Evolutionary conservation across 2,113 vertebrate species (phyloP).

Genomic region (Albula glossodonta): DNA sequence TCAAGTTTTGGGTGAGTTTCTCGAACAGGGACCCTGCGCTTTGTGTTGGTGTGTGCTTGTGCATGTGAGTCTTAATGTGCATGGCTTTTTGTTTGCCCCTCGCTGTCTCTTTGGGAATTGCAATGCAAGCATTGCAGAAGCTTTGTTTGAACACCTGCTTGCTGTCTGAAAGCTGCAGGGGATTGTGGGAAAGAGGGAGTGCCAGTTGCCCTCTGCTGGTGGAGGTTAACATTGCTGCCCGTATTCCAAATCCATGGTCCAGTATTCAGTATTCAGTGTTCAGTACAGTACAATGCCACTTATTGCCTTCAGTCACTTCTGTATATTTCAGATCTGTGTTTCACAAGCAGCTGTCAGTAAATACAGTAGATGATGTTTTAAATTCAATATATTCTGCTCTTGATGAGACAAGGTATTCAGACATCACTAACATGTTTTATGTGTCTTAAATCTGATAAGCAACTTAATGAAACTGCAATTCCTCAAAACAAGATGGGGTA

Average conservation of each 20-base stretch:
- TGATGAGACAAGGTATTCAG: neutral
- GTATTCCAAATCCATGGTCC: too few species aligned
- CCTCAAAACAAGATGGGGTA: neutral
- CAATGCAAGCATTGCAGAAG: constrained; percentile 19
- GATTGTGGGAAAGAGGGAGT: constrained; percentile 23
- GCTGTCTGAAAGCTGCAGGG: constrained; percentile 34
- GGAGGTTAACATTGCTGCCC: neutral
- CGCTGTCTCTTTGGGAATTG: constrained; percentile 28
- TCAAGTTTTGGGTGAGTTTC: constrained; percentile 97
- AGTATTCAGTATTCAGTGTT: too few species aligned
- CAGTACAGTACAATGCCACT: too few species aligned
- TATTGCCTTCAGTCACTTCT: too few species aligned
- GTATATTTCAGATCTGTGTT: too few species aligned
- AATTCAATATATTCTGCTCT: neutral
- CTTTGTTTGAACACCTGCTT: constrained; percentile 42
- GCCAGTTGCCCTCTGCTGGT: constrained; percentile 27
- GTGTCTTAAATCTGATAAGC: too few species aligned
- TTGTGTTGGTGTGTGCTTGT: neutral
- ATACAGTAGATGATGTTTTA: neutral
- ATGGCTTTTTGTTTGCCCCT: too few species aligned
- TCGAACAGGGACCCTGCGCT: neutral
- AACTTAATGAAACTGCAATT: neutral
- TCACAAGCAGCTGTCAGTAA: neutral
- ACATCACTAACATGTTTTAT: neutral
- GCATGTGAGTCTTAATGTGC: too few species aligned